Evolutionary conservation across 2,888 invertebrate genomes (phyloP), one percentile per base, ranked within the genome.

Genomic region (Cryptophagus acutangulus): DNA sequence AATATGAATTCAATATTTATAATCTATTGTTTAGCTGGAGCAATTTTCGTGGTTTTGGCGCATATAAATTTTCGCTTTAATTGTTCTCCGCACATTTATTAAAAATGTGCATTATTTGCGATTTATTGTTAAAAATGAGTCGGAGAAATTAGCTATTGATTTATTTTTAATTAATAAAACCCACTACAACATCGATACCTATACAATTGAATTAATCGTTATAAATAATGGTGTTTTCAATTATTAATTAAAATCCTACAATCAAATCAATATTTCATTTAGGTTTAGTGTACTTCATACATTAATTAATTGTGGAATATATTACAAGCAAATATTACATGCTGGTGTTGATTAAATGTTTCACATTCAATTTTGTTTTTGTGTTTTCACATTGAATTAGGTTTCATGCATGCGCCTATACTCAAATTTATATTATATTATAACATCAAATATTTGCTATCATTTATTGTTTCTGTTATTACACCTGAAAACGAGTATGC

Each of bases 221-320:
- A 20, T n/a, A 20, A 20, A 20, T 20, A 20, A 20, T 20, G 24
- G 24, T n/a, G n/a, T 20, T 20, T 20, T 20, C 24, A 6, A 20
- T 20, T 20, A 20, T 20, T 20, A 20, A 20, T 20, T 20, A 20
- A 20, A 20, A 6, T 20, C 6, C 6, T 20, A 8, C n/a, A 20
- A 8, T 6, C 24, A 6, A 20, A 20, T 20, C 24, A 20, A 20
- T 20, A 20, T 20, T 20, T 20, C 24, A 20, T 20, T 20, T 20
- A 8, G n/a, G 24, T 20, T 20, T 20, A 20, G 24, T 20, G 24
- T 20, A 20, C 24, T n/a, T 20, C n/a, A 20, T 20, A 20, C 6
- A 8, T 20, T 20, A 20, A 8, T 20, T 20, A n/a, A n/a, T n/a
- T n/a, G 6, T 8, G 24, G 24, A 20, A 20, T 20, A 20, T n/a